Base-by-base conservation (phyloP, 1,140 invertebrate genomes). In the Zelostemma sp. region DNA sequence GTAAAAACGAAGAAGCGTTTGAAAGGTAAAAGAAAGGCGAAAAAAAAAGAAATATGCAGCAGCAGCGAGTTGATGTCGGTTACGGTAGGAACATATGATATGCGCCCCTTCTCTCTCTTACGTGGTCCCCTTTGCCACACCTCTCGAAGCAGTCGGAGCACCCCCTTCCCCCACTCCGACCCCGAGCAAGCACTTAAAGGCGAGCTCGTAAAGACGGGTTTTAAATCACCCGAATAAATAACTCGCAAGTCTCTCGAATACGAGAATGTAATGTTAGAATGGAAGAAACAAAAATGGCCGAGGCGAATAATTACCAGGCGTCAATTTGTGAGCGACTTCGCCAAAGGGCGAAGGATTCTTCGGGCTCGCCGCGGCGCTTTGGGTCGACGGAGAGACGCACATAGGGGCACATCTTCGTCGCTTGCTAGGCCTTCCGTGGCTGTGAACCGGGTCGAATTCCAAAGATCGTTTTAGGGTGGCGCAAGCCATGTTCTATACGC, bases 401-500 rank as follows among this genome's bases (percentile, higher is more conserved):
- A 95, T 92, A 50, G 93, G 94, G 78, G 90, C 90, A 87, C 94
- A 97, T 87, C 95, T 91, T 84, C 95, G 88, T 83, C 95, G 88
- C 86, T 96, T 97, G 55, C 90, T 90, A 18, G 94, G 92, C 65
- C 92, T 87, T 75, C 93, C 91, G 73, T 91, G 88, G 82, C 87
- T 91, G 74, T 93, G 89, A 58, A 96, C 90, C 21, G 94, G 92
- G 86, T 97, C 95, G 90, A 96, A 97, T 84, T 98, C 95, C 77
- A 96, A 89, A 79, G 92, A 92, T 83, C 95, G 90, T 89, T 97
- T 98, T 58, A 97, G 88, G 76, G 95, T 97, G 85, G 95, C 95
- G 89, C 96, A 97, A 87, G 96, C 96, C 96, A 97, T 97, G 88
- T 89, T 88, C 87, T 18, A 25, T 38, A n/a, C n/a, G n/a, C n/a